Evolutionary conservation across 2,797 vertebrate species (phyloP), one percentile per base, ranked within the genome.

Genomic region (Cynopterus sphinx): DNA sequence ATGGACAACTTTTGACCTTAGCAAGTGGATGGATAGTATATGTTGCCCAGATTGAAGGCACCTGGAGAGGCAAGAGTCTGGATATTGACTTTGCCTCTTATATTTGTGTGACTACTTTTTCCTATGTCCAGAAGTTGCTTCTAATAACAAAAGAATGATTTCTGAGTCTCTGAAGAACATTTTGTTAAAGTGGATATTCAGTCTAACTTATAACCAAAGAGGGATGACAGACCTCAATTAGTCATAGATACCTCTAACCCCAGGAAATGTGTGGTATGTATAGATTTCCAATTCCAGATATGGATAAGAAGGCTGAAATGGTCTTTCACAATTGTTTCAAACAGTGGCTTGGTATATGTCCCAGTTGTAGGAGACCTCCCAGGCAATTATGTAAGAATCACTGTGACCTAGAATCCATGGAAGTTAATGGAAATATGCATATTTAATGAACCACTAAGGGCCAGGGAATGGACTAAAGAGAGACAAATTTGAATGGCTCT

Each of bases 381-480:
- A 17, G 53, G 17, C 59, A 94, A 46, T 90, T 90, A 75, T 67
- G 26, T 65, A 68, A 79, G 93, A 93, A 78, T 88, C 63, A 67
- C 46, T 71, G 21, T 94, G 68, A 71, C 85, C 78, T 53, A 61
- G 90, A 81, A 93, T 74, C 51, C 21, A 12, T 92, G 53, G 55
- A 65, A 67, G 10, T 26, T 92, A 70, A 43, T 88, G 77, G n/a
- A 87, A 95, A 94, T 71, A 68, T 65, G 70, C 41, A 81, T 71
- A 71, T 1, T 85, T 89, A 85, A 95, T 92, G 86, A 95, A 19
- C 31, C 78, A 71, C 19, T 7, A 51, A 87, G 16, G 70, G 21
- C 71, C 16, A 31, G 9, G n/a, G 31, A 9, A 3, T 79, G 5
- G 28, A 78, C 31, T 49, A 51, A 67, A 33, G 11, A 86, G 28